Evolutionary conservation across 2,888 invertebrate genomes (phyloP), one percentile per base, ranked within the genome.

Genomic region (Trisateles emortualis): DNA sequence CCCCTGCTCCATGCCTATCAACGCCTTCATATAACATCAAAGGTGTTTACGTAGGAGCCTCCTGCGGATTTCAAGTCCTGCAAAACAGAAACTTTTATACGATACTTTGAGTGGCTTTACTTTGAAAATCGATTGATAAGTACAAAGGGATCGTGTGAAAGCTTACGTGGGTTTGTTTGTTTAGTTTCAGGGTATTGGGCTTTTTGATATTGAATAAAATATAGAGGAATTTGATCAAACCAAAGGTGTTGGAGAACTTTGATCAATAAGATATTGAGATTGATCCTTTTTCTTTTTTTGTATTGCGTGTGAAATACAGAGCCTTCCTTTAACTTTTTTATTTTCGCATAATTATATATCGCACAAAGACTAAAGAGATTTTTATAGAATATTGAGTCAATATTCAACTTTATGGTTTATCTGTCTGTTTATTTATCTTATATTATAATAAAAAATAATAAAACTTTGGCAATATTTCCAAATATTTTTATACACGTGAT

Each of bases 41-140:
- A 40, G 41, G 16, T 33, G 26, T 52, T 46, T 46, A 14, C 24
- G 11, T 14, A 17, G 5, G 13, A 60, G 22, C 13, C 39, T 32
- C 17, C 9, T 22, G 26, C 38, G 16, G 38, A 19, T 52, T 24
- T 14, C 8, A 32, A 33, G 22, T 43, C 14, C 11, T 33, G 33
- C 9, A 13, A 33, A 32, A 22, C 9, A 13, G 9, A 43, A 43
- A 43, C 19, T 43, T 40, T 40, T 26, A 32, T 32, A 32, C 19
- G 17, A 43, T 22, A 43, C 42, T 42, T 16, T 30, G 29, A 17
- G 32, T 40, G 26, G 14, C 40, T 26, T 40, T 40, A 40, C 40
- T 40, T 40, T 40, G 40, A 40, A 26, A 40, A 40, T 10, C 40
- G 26, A 39, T 40, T 26, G 40, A 40, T 40, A 40, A 26, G 26